Evolutionary conservation across 2,113 vertebrate species (phyloP), one percentile per base, ranked within the genome.

Genomic region (Ailuropoda melanoleuca): DNA sequence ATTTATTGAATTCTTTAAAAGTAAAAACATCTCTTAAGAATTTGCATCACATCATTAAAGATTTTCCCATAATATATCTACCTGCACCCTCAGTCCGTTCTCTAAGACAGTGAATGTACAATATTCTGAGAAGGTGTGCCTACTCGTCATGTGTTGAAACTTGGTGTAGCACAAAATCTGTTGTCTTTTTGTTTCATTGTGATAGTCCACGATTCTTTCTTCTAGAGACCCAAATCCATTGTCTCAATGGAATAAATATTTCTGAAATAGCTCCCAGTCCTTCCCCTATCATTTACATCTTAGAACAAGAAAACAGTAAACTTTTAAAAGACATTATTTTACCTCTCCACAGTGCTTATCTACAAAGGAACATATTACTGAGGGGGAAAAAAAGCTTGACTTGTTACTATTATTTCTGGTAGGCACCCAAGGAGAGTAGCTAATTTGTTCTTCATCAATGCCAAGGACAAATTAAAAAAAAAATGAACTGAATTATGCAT

Each of bases 301-400:
- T 89, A 98, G 98, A 98, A 98, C 94, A 98, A 97, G 98, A 99
- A 99, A 98, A 98, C 92, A 98, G 98, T 96, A 99, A 99, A 99
- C 98, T 99, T 99, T 99, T 98, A 97, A 98, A 98, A 98, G 98
- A 98, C 98, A 98, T 98, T 98, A 98, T 99, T 99, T 99, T 99
- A 99, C 99, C 99, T 99, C 98, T 98, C 98, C 98, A 97, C 98
- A 98, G 99, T 90, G 98, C 99, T 99, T 99, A 99, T 99, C 99
- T 99, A 99, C 99, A 99, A 99, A 99, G 98, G 98, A 99, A 98
- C 99, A 99, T 99, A 99, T 99, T 99, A 99, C 98, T 92, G 98
- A 96, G 94, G 85, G 85, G 84, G 88, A 53, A 78, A 93, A 56
- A 98, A 97, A 96, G 98, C 98, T 98, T 58, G 62, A 97, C 97